Conservation (phyloP, 1,140 invertebrate species). For the Drosophila watanabei region DNA sequence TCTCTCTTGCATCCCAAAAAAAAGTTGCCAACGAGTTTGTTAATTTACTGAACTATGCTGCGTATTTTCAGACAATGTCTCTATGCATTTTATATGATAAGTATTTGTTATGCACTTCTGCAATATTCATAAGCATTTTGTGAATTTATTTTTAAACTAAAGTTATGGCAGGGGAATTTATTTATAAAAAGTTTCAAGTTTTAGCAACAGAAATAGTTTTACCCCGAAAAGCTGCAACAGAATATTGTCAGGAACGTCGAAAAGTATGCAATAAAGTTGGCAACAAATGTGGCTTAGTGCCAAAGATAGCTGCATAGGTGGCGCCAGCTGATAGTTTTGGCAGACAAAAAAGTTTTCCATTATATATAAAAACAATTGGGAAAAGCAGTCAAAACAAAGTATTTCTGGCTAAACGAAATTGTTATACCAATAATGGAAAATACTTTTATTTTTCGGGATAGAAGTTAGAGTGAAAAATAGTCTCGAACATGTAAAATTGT, state of each 20-base stretch:
- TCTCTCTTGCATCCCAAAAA: slow-evolving; percentile 13
- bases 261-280: slow-evolving; percentile 51
- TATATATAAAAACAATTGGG: not conserved
- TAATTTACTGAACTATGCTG: slow-evolving; percentile 45
- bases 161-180: slow-evolving; percentile 3
- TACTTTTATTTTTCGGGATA: not conserved
- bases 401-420: not conserved
- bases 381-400: not conserved
- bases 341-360: not conserved
- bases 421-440: not conserved
- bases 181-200: slow-evolving; percentile 8
- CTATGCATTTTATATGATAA: slow-evolving; percentile 22
- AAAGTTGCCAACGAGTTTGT: slow-evolving; percentile 38
- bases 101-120: not conserved
- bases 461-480: not conserved
- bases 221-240: not conserved
- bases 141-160: slow-evolving; percentile 19
- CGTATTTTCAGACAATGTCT: slow-evolving; percentile 10
- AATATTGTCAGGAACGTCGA: not conserved
- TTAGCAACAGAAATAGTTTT: slow-evolving; percentile 2
- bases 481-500: no score
- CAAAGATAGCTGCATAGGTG: slow-evolving; percentile 28
- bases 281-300: slow-evolving; percentile 14
- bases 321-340: slow-evolving; percentile 8
- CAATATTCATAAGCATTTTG: not conserved